Base-by-base conservation (phyloP, 2,888 invertebrate genomes). In the Papilio protenor region DNA sequence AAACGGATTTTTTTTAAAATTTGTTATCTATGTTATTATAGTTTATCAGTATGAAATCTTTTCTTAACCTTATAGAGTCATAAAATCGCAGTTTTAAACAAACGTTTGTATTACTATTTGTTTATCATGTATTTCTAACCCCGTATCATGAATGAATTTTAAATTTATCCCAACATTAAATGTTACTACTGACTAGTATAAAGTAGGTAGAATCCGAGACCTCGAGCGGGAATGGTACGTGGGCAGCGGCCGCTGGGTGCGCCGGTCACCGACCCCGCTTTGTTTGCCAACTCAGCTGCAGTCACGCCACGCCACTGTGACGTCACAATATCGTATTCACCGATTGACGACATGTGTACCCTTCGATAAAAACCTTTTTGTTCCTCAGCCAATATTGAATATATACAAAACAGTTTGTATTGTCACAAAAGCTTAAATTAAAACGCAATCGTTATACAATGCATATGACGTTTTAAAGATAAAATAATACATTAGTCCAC, bases 251-350 rank as follows among this genome's bases (percentile, higher is more conserved):
- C 52, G 52, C 71, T 89, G 90, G 92, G 92, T 89, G 92, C 92
- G 92, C 92, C 89, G 94, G 94, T 92, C 94, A 89, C 89, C 92
- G 92, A 94, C 90, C 94, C 92, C 89, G 90, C 94, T 93, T 94
- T 94, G 94, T 94, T 94, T 94, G 94, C 94, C 94, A 94, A 94
- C 93, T 93, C 93, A 94, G 93, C 92, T 89, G 91, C 89, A 88
- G 87, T 87, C 87, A 86, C 87, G 87, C 87, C 86, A 86, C 88
- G 85, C 88, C 86, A 86, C 89, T 40, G 87, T 87, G 88, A 86
- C 87, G 69, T 66, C 75, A 81, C 81, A 82, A 89, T 61, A 61
- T 90, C 88, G 87, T 88, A 89, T 88, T 89, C 90, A 91, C 88
- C 89, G 91, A 89, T 89, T 87, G 87, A 88, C 89, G 91, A 89